phyloP scores from a whole-genome alignment of 2,113 vertebrate species.

The Triplophysa rosa region DNA sequence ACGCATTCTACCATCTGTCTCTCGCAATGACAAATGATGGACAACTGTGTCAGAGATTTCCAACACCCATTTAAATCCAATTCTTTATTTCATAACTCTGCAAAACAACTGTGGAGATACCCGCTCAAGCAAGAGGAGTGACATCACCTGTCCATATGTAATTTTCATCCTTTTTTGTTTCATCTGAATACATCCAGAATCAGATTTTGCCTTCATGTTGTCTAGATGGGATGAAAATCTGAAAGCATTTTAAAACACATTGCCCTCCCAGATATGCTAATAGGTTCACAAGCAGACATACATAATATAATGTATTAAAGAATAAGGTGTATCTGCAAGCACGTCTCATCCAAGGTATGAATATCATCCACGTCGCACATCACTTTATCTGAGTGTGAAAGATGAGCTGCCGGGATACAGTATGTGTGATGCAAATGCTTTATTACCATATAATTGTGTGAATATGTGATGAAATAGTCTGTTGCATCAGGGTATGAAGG shows the following conservation, averaged over 20 bases:
- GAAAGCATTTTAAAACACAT: slow-evolving; percentile 22
- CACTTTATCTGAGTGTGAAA: slow-evolving; percentile 18
- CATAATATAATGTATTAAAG: slow-evolving; percentile 15
- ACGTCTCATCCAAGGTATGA: background rate
- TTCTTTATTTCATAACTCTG: background rate
- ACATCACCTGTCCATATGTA: background rate
- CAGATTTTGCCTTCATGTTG: background rate
- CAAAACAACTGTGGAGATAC: background rate
- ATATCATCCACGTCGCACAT: background rate
- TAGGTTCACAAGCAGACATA: background rate
- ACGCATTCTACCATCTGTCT: too few relatives aligned
- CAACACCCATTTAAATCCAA: too few relatives aligned
- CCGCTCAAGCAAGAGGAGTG: too few relatives aligned
- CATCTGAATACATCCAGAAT: background rate
- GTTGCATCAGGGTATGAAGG: slow-evolving; percentile 28
- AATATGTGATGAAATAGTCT: slow-evolving; percentile 27
- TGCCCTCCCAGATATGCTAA: background rate
- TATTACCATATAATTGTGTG: slow-evolving; percentile 19
- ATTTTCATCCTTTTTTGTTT: background rate
- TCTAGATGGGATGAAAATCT: background rate
- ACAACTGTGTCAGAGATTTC: slow-evolving; percentile 13
- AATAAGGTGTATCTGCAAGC: background rate
- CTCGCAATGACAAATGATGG: slow-evolving; percentile 12
- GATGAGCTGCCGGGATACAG: slow-evolving; percentile 9
- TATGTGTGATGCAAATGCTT: background rate